Conservation (phyloP, 2,888 invertebrate species). For the Drosophila picticornis region DNA sequence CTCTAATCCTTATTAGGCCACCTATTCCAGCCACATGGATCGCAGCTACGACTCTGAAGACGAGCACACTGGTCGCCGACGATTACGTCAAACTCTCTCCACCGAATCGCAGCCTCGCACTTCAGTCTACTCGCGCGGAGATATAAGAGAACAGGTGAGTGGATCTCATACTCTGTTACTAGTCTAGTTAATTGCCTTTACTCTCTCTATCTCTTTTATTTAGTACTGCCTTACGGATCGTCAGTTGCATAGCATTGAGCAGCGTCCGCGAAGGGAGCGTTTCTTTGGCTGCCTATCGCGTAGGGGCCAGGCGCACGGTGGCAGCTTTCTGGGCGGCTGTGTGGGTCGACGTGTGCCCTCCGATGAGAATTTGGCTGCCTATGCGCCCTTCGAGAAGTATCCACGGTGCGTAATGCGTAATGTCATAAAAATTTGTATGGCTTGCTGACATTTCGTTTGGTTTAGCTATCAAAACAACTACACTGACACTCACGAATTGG, state of each 20-base stretch:
- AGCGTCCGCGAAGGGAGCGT: conserved; percentile 87
- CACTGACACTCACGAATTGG: conserved; percentile 88
- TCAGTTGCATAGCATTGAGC: conserved; percentile 92
- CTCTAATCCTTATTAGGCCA: conserved; percentile 61
- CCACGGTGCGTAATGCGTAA: conserved; percentile 86
- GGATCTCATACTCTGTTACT: accelerated
- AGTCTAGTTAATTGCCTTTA: background rate
- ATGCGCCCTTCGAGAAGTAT: conserved; percentile 92
- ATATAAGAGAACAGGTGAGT: conserved; percentile 91
- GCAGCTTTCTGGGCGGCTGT: conserved; percentile 93
- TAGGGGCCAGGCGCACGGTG: conserved; percentile 82
- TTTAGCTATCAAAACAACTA: conserved; percentile 78
- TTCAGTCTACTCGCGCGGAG: conserved; percentile 91
- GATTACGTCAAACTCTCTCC: conserved; percentile 87
- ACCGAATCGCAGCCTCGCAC: conserved; percentile 84
- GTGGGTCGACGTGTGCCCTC: conserved; percentile 94
- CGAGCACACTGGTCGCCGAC: conserved; percentile 90
- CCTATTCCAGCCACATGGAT: conserved; percentile 79
- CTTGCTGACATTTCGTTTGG: background rate
- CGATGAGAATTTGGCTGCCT: conserved; percentile 94
- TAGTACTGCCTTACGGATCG: conserved; percentile 95
- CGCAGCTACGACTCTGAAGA: conserved; percentile 93
- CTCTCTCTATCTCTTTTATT: background rate
- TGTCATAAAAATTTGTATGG: background rate
- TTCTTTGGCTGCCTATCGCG: conserved; percentile 94